A percentile compares a stretch with the other conserved stretches of the same genome.
Evolutionary conservation across 2,113 vertebrate genomes (phyloP).

Genomic region (Labeo catla): DNA sequence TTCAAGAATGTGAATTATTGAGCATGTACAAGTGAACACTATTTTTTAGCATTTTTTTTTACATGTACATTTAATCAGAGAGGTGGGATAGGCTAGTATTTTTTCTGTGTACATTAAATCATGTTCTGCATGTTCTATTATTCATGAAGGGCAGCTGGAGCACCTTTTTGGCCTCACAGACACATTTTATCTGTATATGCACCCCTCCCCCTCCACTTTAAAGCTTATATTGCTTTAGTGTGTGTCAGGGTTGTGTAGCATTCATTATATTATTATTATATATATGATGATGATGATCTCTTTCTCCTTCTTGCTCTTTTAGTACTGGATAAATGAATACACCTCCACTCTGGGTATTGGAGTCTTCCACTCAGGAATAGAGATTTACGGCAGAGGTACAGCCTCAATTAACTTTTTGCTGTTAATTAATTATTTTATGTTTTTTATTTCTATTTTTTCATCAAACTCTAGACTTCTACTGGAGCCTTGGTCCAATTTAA

Average conservation of each 20-base stretch:
- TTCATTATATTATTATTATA: background rate
- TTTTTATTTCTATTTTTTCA: background rate
- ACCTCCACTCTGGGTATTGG: conserved; percentile 94
- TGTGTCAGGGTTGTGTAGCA: background rate
- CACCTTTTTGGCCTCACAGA: background rate
- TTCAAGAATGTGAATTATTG: background rate
- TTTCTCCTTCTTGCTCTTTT: conserved; percentile 58
- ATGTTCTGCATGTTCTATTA: conserved; percentile 22
- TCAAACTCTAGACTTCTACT: background rate
- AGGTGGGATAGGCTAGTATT: background rate
- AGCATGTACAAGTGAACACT: background rate
- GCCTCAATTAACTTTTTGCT: background rate
- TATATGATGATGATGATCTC: conserved; percentile 52
- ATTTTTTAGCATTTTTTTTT: background rate
- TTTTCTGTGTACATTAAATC: conserved; percentile 8
- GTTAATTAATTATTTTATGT: background rate
- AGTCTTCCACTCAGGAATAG: conserved; percentile 94
- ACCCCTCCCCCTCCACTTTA: background rate
- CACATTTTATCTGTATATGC: background rate
- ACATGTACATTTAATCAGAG: background rate
- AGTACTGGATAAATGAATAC: conserved; percentile 98
- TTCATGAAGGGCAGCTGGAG: conserved; percentile 36
- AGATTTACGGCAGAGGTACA: conserved; percentile 93
- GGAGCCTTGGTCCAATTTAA: background rate
- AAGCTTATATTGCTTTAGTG: background rate